A percentile compares a stretch with the other conserved stretches of the same genome.
These are phyloP conservation scores for Acrocephalus arundinaceus DNA, from an alignment of 2,113 vertebrate species.

Conservation along the genomic window DNA sequence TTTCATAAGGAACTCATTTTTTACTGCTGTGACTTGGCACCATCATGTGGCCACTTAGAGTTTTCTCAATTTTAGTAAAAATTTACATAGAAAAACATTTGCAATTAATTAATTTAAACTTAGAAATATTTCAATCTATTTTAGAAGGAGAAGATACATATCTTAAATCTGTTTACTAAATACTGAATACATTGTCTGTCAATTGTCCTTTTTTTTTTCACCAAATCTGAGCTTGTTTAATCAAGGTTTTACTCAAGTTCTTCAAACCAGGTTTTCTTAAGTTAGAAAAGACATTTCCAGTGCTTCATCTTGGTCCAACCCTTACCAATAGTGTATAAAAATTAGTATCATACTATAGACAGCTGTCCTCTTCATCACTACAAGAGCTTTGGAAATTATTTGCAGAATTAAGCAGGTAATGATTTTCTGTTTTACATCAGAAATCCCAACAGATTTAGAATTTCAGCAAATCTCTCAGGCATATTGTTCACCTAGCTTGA, in stretches of 20 bases:
- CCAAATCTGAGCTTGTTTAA: background rate
- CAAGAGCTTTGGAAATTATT: background rate
- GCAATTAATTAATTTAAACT: background rate
- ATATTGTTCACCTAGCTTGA: rapidly evolving
- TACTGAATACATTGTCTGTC: background rate
- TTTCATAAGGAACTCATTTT: background rate
- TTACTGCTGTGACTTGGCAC: constrained; percentile 55
- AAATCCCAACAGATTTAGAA: background rate
- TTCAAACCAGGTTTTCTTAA: background rate
- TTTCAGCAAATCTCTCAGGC: background rate
- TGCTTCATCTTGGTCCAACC: background rate
- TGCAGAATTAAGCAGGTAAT: background rate
- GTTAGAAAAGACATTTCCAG: background rate
- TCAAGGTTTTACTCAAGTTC: background rate
- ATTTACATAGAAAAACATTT: background rate
- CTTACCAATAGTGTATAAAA: background rate
- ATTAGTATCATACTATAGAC: background rate
- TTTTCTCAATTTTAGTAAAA: background rate
- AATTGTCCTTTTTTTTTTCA: background rate
- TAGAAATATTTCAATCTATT: background rate
- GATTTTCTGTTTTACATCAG: background rate
- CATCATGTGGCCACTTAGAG: constrained; percentile 52
- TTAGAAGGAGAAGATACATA: background rate
- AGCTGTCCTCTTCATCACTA: background rate
- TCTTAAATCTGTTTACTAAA: background rate